phyloP scores from a whole-genome alignment of 1,140 invertebrate species.

The Leptopilina boulardi region DNA sequence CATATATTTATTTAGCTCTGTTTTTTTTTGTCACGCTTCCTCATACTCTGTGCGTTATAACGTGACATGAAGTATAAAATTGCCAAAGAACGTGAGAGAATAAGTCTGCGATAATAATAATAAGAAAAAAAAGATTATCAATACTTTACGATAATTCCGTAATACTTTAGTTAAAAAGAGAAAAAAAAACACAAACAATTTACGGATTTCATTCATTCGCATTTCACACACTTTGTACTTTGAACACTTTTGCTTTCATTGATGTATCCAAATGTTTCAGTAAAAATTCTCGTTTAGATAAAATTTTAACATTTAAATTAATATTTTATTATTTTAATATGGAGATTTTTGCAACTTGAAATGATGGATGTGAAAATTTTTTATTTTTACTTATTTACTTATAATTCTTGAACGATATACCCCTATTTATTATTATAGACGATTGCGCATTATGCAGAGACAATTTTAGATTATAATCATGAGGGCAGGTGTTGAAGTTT shows the following conservation, averaged over 20 bases:
- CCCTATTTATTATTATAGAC: no score
- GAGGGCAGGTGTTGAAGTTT: slow-evolving; percentile 21
- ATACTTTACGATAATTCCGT: slow-evolving; percentile 3
- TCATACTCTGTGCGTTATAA: background rate
- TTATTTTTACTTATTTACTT: no score
- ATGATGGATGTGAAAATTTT: no score
- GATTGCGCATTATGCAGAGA: background rate
- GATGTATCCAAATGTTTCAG: background rate
- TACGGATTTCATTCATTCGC: background rate
- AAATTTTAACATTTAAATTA: no score
- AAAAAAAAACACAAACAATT: background rate
- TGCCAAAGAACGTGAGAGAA: background rate
- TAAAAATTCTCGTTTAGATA: no score
- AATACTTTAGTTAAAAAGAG: background rate
- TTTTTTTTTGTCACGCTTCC: slow-evolving; percentile 18
- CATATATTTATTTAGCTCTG: background rate
- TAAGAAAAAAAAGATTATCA: slow-evolving; percentile 2
- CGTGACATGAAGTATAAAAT: background rate
- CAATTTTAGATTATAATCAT: slow-evolving; percentile 15
- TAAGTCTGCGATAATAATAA: background rate
- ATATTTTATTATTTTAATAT: no score
- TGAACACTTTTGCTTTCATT: slow-evolving; percentile 14
- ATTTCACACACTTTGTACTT: background rate
- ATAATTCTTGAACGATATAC: background rate
- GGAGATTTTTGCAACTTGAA: no score